Percentiles rank a stretch among this genome's conserved stretches.
These are phyloP conservation scores for Mus pahari DNA, from an alignment of 2,113 vertebrate species.

Conservation along the genomic window DNA sequence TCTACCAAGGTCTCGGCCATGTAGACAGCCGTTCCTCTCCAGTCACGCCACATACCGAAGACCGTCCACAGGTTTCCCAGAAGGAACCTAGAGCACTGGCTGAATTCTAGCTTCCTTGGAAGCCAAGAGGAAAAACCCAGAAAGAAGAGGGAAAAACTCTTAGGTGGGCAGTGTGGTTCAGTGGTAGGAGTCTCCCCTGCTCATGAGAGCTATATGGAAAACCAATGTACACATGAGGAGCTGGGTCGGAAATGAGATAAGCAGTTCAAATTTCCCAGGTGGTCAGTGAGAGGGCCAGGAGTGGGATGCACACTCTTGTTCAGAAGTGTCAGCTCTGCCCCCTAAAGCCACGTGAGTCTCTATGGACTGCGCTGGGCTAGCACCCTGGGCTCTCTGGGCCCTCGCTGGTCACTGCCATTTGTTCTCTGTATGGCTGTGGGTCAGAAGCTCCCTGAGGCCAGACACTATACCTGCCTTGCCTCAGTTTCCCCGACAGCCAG, in stretches of 20 bases:
- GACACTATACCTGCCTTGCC: neutral
- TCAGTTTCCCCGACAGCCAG: neutral
- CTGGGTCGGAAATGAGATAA: neutral
- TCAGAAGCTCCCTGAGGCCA: neutral
- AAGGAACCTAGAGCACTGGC: neutral
- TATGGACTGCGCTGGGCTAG: neutral
- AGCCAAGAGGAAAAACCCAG: neutral
- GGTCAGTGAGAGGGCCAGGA: neutral
- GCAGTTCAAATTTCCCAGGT: neutral
- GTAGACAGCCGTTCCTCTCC: neutral
- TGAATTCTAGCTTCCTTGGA: neutral
- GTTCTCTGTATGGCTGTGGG: neutral
- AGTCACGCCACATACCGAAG: fast-evolving
- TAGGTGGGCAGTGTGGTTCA: neutral
- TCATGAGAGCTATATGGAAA: neutral
- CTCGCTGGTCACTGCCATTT: neutral
- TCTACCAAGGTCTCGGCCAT: neutral
- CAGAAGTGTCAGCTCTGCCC: neutral
- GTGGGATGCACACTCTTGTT: neutral
- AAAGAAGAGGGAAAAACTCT: neutral
- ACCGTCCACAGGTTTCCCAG: neutral
- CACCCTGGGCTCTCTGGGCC: neutral
- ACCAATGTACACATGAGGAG: neutral
- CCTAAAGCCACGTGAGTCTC: neutral
- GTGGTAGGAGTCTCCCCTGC: too few relatives aligned